These are phyloP conservation scores for Paedocypris micromegethes DNA, from an alignment of 2,797 vertebrate species.

Conservation along the genomic window DNA sequence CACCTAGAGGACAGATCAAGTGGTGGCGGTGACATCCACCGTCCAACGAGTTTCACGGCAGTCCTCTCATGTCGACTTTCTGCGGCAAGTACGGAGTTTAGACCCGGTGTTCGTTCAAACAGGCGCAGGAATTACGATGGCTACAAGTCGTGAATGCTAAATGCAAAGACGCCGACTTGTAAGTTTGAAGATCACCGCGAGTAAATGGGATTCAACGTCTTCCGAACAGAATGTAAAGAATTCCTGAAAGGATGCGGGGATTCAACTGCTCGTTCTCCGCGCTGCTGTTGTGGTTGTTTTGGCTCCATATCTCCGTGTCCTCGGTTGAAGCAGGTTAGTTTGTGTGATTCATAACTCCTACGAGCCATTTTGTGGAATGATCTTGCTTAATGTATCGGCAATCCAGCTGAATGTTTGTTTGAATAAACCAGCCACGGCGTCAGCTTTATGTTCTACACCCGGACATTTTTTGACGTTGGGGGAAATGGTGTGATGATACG, in stretches of 20 bases:
- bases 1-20: background rate
- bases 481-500: background rate
- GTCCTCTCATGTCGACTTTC: conserved; percentile 44
- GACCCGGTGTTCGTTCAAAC: conserved; percentile 39
- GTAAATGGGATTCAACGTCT: conserved; percentile 63
- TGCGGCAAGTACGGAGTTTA: conserved; percentile 50
- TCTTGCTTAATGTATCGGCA: too few relatives aligned
- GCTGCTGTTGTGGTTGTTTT: conserved; percentile 57
- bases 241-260: conserved; percentile 64
- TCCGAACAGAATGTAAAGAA: conserved; percentile 67
- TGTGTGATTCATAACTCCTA: conserved; percentile 21
- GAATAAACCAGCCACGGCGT: background rate
- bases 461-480: background rate
- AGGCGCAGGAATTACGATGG: conserved; percentile 37
- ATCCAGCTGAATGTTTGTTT: background rate
- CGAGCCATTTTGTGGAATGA: too few relatives aligned
- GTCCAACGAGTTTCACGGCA: conserved; percentile 16
- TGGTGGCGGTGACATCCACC: background rate
- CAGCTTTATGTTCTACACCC: background rate
- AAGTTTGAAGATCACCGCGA: conserved; percentile 47
- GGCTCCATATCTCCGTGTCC: conserved; percentile 62
- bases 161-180: conserved; percentile 36
- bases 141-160: conserved; percentile 41
- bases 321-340: conserved; percentile 72
- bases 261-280: conserved; percentile 56